phyloP scores from a whole-genome alignment of 2,888 invertebrate genomes.

The Agriopis aurantiaria region DNA sequence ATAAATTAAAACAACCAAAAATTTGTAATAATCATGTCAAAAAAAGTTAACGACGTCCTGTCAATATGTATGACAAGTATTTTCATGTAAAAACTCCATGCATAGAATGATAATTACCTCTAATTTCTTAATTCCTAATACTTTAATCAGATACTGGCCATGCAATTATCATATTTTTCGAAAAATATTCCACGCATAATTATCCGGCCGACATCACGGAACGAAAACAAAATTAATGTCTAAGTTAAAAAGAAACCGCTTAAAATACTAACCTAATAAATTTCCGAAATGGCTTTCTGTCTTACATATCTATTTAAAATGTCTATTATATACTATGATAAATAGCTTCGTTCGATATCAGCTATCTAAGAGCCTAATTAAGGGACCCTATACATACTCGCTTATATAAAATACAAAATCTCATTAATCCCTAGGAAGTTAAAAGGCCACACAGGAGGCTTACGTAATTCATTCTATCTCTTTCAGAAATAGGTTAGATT shows the following conservation, averaged over 20 bases:
- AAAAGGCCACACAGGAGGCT: conserved; percentile 60
- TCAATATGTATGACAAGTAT: conserved; percentile 13
- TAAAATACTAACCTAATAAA: conserved; percentile 50
- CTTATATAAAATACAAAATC: conserved; percentile 57
- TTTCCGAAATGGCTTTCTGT: conserved; percentile 45
- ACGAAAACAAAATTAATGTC: conserved; percentile 47
- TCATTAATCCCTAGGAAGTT: conserved; percentile 65
- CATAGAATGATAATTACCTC: conserved; percentile 28
- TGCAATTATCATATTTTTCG: conserved; percentile 42
- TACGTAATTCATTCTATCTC: conserved; percentile 62
- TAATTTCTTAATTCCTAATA: conserved; percentile 40
- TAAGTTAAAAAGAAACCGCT: conserved; percentile 46
- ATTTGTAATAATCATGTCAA: conserved; percentile 18
- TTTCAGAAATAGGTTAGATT: conserved; percentile 49
- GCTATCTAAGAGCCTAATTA: conserved; percentile 64
- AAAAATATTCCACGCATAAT: conserved; percentile 49
- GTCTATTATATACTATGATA: conserved; percentile 47
- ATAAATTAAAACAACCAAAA: conserved; percentile 25
- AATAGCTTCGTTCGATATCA: conserved; percentile 50
- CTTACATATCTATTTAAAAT: conserved; percentile 46
- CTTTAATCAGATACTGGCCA: conserved; percentile 44
- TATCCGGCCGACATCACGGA: conserved; percentile 41
- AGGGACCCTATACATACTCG: conserved; percentile 62
- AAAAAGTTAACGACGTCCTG: conserved; percentile 30
- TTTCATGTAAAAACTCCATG: conserved; percentile 23